Evolutionary conservation across 2,113 vertebrate genomes (phyloP).

Genomic region (Platichthys flesus): DNA sequence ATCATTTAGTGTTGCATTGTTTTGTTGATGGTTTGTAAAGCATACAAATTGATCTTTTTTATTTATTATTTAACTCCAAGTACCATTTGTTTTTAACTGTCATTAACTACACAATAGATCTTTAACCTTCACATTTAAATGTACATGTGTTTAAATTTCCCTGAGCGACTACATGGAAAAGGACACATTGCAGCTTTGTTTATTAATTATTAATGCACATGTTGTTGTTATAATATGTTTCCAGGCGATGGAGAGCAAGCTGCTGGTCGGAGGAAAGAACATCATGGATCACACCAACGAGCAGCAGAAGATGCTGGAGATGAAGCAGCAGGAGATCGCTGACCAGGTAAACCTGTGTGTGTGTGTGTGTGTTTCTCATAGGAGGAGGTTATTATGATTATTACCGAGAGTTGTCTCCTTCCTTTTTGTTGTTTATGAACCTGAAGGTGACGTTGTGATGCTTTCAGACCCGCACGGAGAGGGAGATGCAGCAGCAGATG

Average conservation of each 20-base stretch:
- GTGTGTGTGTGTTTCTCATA: background rate
- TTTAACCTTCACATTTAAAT: background rate
- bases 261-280: conserved; percentile 94
- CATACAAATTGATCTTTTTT: too few relatives aligned
- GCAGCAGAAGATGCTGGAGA: conserved; percentile 96
- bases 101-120: background rate
- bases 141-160: too few relatives aligned
- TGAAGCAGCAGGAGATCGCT: conserved; percentile 93
- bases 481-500: conserved; percentile 97
- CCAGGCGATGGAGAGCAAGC: conserved; percentile 96
- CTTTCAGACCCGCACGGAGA: conserved; percentile 88
- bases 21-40: too few relatives aligned
- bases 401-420: background rate
- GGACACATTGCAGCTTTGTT: background rate
- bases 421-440: too few relatives aligned
- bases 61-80: too few relatives aligned
- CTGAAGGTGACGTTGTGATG: background rate
- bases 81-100: too few relatives aligned
- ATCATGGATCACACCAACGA: conserved; percentile 98
- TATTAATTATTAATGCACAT: background rate
- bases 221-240: background rate
- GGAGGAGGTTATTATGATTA: background rate
- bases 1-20: too few relatives aligned
- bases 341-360: conserved; percentile 86
- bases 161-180: too few relatives aligned